Evolutionary conservation across 2,888 invertebrate genomes (phyloP).

Genomic region (Cistogaster globosa): DNA sequence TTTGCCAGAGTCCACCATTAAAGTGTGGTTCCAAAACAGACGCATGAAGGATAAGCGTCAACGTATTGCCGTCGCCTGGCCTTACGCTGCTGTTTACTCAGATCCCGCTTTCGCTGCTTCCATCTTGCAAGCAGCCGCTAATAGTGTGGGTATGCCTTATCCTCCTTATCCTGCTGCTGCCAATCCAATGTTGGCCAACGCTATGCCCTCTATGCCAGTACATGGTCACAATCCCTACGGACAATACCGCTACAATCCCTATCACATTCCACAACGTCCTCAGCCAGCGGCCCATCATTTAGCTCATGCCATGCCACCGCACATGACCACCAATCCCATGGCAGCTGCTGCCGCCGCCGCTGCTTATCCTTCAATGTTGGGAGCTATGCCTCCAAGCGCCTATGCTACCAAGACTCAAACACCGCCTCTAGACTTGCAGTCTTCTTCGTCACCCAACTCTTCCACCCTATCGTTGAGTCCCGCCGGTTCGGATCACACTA

Average conservation of each 20-base stretch:
- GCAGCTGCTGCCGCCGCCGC: constrained; percentile 77
- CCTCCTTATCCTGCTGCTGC: constrained; percentile 84
- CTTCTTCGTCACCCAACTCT: constrained; percentile 82
- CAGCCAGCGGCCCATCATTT: constrained; percentile 76
- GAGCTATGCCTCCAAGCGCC: constrained; percentile 73
- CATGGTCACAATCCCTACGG: constrained; percentile 79
- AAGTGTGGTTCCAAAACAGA: constrained; percentile 95
- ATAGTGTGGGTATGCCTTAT: constrained; percentile 87
- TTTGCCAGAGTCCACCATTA: constrained; percentile 98
- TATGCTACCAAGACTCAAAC: constrained; percentile 78
- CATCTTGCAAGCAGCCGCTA: constrained; percentile 94
- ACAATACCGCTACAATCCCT: constrained; percentile 83
- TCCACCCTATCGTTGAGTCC: constrained; percentile 82
- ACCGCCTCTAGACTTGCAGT: constrained; percentile 82
- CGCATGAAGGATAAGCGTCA: constrained; percentile 94
- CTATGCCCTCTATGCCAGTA: constrained; percentile 85
- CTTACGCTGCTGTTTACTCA: constrained; percentile 95
- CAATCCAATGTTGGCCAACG: constrained; percentile 82
- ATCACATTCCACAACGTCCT: constrained; percentile 84
- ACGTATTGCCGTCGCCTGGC: constrained; percentile 96
- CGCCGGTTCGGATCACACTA: constrained; percentile 82
- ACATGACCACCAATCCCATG: constrained; percentile 78
- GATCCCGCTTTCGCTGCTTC: constrained; percentile 97
- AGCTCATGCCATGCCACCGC: constrained; percentile 82
- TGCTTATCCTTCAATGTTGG: constrained; percentile 76